Percentiles rank a stretch among this genome's conserved stretches.
Conservation (phyloP, 2,797 vertebrate genomes). For the Cephalopachus bancanus region DNA sequence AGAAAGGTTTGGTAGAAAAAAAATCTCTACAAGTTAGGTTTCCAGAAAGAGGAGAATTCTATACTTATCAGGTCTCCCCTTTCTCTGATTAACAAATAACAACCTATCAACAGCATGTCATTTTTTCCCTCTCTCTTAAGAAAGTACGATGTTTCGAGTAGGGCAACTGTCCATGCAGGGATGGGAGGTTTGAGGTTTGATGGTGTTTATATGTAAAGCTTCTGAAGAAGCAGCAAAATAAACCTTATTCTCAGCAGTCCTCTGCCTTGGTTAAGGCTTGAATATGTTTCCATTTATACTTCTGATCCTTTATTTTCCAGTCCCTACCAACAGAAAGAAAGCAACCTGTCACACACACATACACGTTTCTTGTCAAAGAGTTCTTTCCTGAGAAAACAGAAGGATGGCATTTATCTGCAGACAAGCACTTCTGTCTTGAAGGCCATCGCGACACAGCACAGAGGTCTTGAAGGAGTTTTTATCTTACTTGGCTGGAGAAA, state of each 20-base stretch:
- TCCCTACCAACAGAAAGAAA: background rate
- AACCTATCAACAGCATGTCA: background rate
- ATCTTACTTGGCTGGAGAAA: background rate
- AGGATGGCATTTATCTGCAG: background rate
- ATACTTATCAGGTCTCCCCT: background rate
- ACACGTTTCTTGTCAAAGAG: background rate
- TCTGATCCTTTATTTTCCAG: background rate
- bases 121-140: background rate
- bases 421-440: background rate
- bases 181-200: too few species aligned
- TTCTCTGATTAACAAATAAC: background rate
- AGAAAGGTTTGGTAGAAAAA: background rate
- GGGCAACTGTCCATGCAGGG: background rate
- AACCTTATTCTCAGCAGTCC: background rate
- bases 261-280: background rate
- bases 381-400: background rate
- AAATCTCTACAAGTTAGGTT: background rate
- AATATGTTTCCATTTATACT: background rate
- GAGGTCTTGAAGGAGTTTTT: background rate
- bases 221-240: slow-evolving; percentile 2
- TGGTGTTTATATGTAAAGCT: background rate
- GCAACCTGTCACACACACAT: background rate
- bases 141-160: background rate
- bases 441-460: rapidly evolving
- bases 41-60: background rate